Percentiles rank a stretch among this genome's conserved stretches.
Evolutionary conservation across 2,113 vertebrate genomes (phyloP).

Genomic region (Sitta europaea): DNA sequence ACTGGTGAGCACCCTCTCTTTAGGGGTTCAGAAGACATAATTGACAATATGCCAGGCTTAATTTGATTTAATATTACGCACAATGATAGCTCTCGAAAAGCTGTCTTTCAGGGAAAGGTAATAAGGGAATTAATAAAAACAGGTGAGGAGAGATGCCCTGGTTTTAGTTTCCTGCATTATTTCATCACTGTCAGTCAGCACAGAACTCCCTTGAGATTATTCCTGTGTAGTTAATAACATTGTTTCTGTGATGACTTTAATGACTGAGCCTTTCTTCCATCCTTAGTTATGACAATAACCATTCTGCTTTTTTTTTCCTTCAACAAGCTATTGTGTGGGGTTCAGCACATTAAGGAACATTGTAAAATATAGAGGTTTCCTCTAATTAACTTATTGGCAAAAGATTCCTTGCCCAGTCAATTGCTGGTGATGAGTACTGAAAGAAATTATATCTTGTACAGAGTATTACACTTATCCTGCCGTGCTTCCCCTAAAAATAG

Average conservation of each 20-base stretch:
- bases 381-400: conserved; percentile 26
- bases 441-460: background rate
- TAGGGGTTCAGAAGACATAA: background rate
- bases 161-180: conserved; percentile 7
- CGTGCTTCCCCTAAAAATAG: background rate
- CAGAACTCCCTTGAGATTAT: conserved; percentile 14
- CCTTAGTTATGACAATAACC: conserved; percentile 5
- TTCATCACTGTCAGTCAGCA: conserved; percentile 27
- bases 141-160: background rate
- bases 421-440: background rate
- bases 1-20: background rate
- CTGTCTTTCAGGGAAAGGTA: conserved; percentile 8
- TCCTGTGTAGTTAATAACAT: conserved; percentile 17
- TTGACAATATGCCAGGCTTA: background rate
- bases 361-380: conserved; percentile 29
- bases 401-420: conserved; percentile 17
- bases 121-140: conserved; percentile 28
- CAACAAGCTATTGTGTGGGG: background rate
- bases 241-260: conserved; percentile 42
- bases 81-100: background rate
- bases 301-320: conserved; percentile 13
- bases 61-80: background rate
- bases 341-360: conserved; percentile 6
- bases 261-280: conserved; percentile 33
- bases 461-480: background rate